A percentile compares a stretch with the other conserved stretches of the same genome.
These are phyloP conservation scores for Pocillopora meandrina DNA, from an alignment of 92 coral and sea anemone genomes.

Conservation along the genomic window DNA sequence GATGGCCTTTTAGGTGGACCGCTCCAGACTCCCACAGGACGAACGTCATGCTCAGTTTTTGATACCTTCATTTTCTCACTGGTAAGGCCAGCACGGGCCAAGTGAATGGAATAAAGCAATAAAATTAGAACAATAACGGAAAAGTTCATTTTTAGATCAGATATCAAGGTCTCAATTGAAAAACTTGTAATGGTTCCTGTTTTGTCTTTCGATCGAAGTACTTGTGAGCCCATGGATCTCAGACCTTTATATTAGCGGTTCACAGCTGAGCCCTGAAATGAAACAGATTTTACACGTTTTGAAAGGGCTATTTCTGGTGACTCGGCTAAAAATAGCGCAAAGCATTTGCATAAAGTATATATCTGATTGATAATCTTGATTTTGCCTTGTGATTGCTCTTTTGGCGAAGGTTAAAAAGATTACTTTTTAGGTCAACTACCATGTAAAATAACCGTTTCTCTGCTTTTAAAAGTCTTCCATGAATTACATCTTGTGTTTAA, in stretches of 20 bases:
- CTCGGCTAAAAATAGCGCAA: no score
- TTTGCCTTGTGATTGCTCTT: no score
- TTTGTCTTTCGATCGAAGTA: not conserved
- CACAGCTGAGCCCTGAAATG: not conserved
- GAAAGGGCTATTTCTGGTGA: not conserved
- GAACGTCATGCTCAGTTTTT: not conserved
- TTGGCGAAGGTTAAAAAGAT: no score
- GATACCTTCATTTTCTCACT: not conserved
- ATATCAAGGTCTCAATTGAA: not conserved
- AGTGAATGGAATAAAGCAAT: not conserved
- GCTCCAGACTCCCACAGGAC: conserved; percentile 2
- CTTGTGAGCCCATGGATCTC: no score
- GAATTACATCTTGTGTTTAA: no score
- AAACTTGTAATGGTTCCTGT: not conserved
- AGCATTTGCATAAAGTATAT: no score
- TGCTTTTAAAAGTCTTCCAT: no score
- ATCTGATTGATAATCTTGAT: no score
- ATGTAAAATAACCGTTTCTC: no score
- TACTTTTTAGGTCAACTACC: no score
- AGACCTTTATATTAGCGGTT: not conserved
- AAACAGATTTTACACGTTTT: not conserved
- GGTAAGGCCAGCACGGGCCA: not conserved
- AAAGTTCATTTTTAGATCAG: not conserved
- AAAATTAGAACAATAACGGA: not conserved
- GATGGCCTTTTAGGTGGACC: not conserved